Evolutionary conservation across 2,113 vertebrate genomes (phyloP).

Genomic region (Propithecus coquereli): DNA sequence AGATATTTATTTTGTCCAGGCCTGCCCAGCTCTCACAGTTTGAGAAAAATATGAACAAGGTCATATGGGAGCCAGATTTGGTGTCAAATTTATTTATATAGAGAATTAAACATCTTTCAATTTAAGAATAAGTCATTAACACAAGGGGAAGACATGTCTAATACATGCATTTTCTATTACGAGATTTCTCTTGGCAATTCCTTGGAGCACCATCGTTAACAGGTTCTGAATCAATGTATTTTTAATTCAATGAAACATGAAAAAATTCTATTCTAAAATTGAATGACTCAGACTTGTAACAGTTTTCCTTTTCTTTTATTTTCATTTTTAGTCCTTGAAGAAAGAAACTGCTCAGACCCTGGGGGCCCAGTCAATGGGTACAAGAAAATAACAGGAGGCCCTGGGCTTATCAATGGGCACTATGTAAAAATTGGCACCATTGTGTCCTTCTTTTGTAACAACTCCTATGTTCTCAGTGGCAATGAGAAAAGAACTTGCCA

Average conservation of each 20-base stretch:
- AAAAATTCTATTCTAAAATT: constrained; percentile 46
- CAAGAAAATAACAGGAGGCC: constrained; percentile 91
- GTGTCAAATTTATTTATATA: constrained; percentile 3
- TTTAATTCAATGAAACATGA: constrained; percentile 53
- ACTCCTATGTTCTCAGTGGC: constrained; percentile 91
- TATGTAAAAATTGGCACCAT: constrained; percentile 86
- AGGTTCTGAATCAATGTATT: not conserved
- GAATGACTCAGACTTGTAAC: constrained; percentile 51
- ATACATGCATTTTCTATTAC: not conserved
- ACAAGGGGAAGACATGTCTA: not conserved
- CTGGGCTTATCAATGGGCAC: constrained; percentile 82
- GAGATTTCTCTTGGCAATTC: not conserved
- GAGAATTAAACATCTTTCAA: not conserved
- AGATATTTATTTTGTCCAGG: not conserved
- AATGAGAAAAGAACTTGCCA: constrained; percentile 91
- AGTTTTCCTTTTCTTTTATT: constrained; percentile 52
- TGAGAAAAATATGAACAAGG: not conserved
- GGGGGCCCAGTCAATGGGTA: constrained; percentile 90
- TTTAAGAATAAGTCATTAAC: constrained; percentile 28
- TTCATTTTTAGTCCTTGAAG: constrained; percentile 85
- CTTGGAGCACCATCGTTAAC: not conserved
- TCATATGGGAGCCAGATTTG: not conserved
- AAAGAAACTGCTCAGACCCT: constrained; percentile 89
- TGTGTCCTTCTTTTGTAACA: constrained; percentile 93
- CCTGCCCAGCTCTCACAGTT: not conserved